phyloP scores from a whole-genome alignment of 2,888 invertebrate species.

The Drosophila neonasuta region DNA sequence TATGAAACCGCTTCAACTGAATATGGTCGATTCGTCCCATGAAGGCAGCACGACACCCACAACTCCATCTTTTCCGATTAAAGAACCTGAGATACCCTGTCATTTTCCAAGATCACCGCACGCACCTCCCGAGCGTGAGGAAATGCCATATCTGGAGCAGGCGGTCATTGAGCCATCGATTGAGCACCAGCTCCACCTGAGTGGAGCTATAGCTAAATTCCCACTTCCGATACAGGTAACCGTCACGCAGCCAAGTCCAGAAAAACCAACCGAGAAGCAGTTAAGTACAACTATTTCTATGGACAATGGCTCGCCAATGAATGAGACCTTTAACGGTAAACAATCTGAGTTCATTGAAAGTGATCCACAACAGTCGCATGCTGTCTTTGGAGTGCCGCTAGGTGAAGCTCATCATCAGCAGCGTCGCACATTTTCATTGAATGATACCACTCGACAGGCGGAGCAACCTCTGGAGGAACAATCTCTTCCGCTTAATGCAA shows the following conservation, averaged over 20 bases:
- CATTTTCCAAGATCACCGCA: slow-evolving; percentile 74
- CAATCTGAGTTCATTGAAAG: not conserved
- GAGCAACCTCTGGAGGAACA: slow-evolving; percentile 8
- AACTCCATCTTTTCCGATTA: slow-evolving; percentile 71
- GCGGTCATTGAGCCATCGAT: slow-evolving; percentile 48
- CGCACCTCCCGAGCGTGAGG: slow-evolving; percentile 43
- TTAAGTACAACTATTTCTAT: slow-evolving; percentile 37
- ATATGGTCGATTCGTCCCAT: slow-evolving; percentile 21
- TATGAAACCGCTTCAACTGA: slow-evolving; percentile 35
- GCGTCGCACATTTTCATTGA: slow-evolving; percentile 40
- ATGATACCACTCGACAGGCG: not conserved
- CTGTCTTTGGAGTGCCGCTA: slow-evolving; percentile 33
- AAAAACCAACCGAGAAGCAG: slow-evolving; percentile 8
- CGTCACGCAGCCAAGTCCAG: slow-evolving; percentile 50
- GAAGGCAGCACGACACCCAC: slow-evolving; percentile 39
- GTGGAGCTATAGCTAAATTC: slow-evolving; percentile 41
- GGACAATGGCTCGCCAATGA: slow-evolving; percentile 28
- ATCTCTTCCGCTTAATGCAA: not conserved
- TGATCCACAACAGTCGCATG: not conserved
- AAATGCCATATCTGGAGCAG: slow-evolving; percentile 67
- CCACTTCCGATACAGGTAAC: slow-evolving; percentile 37
- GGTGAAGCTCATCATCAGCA: not conserved
- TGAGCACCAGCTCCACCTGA: slow-evolving; percentile 28
- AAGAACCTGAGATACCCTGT: slow-evolving; percentile 30
- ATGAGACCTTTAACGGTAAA: slow-evolving; percentile 48